Base-by-base conservation (phyloP, 2,113 vertebrate species). In the Cyanoramphus novaezelandiae region DNA sequence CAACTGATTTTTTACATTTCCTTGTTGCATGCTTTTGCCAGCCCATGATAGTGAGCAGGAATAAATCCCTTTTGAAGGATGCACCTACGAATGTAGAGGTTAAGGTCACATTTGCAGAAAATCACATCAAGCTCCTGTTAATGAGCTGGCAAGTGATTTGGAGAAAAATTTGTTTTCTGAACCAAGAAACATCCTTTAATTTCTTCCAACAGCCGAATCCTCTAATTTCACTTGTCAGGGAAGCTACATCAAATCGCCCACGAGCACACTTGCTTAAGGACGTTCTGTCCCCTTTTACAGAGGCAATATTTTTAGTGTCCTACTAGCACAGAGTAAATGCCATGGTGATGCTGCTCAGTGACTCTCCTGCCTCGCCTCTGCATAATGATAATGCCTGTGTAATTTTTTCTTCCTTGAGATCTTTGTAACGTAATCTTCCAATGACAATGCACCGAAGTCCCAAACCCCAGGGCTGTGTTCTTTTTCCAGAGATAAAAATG, bases 251-350 rank as follows among this genome's bases (percentile, higher is more conserved):
- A 93, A 81, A 76, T 94, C 95, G 91, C 94, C 95, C 95, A 95
- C 95, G 6, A 95, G 76, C 77, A 86, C 93, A 60, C 77, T 47
- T 84, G 69, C 94, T 96, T 92, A 96, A 97, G 97, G 96, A 97
- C 96, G 39, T 97, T 95, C 96, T 97, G 96, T 97, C 96, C 94
- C 95, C 87, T 92, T 92, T 96, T 94, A 49, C 90, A 94, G 81
- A 96, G 72, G 88, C 91, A 96, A 49, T 97, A 97, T 97, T 97
- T 97, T 97, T 97, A 95, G 95, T 94, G 93, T 93, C 74, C 93
- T 96, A 76, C 95, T 88, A 95, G 95, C 86, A 94, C 55, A 83
- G 92, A 95, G 94, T 92, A 95, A 94, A 96, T 95, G 96, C 96
- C 92, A 92, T 17, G 1, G 67, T 93, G 92, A 95, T 95, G 94